A percentile compares a stretch with the other conserved stretches of the same genome.
These are phyloP conservation scores for Hafferia zeledoni DNA, from an alignment of 2,797 vertebrate genomes.

Conservation along the genomic window DNA sequence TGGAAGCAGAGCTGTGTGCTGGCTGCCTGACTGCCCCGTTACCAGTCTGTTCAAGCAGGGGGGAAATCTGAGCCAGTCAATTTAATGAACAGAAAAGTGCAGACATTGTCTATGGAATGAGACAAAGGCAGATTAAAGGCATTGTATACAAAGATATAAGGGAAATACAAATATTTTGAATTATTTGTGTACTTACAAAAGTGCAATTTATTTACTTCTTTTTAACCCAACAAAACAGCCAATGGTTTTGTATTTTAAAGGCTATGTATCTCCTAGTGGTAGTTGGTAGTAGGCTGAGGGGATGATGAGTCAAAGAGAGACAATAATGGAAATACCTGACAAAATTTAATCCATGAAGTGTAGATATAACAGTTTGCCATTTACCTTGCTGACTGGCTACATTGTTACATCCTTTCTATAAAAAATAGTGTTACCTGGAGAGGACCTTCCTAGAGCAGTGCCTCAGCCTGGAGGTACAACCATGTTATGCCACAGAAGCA, in stretches of 20 bases:
- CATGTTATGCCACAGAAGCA: background rate
- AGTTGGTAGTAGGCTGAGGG: background rate
- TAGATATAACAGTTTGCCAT: background rate
- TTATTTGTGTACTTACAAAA: background rate
- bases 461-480: background rate
- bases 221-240: background rate
- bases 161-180: background rate
- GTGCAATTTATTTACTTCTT: background rate
- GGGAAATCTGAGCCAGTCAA: background rate
- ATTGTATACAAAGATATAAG: background rate
- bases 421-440: background rate
- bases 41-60: background rate
- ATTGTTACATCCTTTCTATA: background rate
- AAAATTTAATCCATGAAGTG: background rate
- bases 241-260: background rate
- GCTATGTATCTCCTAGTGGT: background rate
- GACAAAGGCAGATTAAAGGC: background rate
- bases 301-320: background rate
- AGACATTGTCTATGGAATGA: background rate
- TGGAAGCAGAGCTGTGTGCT: background rate
- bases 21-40: fast-evolving
- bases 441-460: background rate
- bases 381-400: background rate
- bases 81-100: background rate
- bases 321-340: background rate